Evolutionary conservation across 2,797 vertebrate species (phyloP).

Genomic region (Kryptolebias ocellatus): DNA sequence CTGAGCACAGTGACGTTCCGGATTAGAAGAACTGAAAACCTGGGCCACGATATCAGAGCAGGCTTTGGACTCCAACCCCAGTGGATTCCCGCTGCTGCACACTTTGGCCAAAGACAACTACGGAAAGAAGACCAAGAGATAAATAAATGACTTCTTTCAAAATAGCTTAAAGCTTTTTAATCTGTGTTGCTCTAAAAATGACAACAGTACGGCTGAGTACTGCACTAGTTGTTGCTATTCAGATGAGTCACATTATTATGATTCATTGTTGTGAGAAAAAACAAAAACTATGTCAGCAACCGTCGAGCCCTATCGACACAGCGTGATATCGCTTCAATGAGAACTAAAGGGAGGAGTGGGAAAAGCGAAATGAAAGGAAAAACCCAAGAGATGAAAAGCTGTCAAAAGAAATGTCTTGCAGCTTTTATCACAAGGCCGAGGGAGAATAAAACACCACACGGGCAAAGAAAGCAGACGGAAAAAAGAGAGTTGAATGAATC

Average conservation of each 20-base stretch:
- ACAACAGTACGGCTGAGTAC: slow-evolving; percentile 1
- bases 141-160: slow-evolving; percentile 1
- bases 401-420: slow-evolving; percentile 14
- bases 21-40: slow-evolving; percentile 86
- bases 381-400: slow-evolving; percentile 12
- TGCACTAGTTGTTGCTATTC: slow-evolving; percentile 13
- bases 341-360: slow-evolving; percentile 14
- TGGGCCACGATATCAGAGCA: slow-evolving; percentile 86
- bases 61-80: slow-evolving; percentile 85
- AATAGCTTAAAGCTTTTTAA: slow-evolving; percentile 11
- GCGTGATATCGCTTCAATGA: slow-evolving; percentile 17
- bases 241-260: slow-evolving; percentile 40
- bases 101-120: slow-evolving; percentile 92
- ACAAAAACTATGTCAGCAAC: slow-evolving; percentile 11
- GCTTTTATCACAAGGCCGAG: not conserved
- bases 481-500: not conserved
- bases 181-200: not conserved
- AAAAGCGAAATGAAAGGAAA: slow-evolving; percentile 26
- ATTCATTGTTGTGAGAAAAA: slow-evolving; percentile 2
- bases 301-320: slow-evolving; percentile 39
- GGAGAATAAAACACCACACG: slow-evolving; percentile 2
- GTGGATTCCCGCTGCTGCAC: slow-evolving; percentile 86
- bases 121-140: slow-evolving; percentile 4
- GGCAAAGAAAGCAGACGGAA: slow-evolving; percentile 4
- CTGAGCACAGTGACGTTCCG: slow-evolving; percentile 75